These are phyloP conservation scores for Coronaproctus castanopsis DNA, from an alignment of 2,888 invertebrate genomes.

Conservation along the genomic window DNA sequence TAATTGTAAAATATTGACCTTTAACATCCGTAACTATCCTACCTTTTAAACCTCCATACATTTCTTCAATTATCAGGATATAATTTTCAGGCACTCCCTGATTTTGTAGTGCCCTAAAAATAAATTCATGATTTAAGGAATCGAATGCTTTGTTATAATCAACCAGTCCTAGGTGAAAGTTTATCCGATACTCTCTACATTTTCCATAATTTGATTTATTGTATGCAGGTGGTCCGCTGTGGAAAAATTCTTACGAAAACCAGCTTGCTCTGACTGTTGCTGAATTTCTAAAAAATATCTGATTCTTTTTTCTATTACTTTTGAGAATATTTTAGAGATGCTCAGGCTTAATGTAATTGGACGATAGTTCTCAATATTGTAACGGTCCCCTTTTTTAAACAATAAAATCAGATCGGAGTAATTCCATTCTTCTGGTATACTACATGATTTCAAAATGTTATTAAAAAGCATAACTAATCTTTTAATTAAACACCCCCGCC, in stretches of 20 bases:
- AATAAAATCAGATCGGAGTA: background rate
- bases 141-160: constrained; percentile 5
- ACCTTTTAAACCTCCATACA: background rate
- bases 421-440: background rate
- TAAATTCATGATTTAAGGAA: background rate
- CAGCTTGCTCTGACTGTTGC: background rate
- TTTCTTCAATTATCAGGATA: background rate
- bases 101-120: background rate
- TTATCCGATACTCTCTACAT: constrained; percentile 1
- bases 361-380: background rate
- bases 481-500: background rate
- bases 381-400: background rate
- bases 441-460: background rate
- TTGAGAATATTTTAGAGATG: background rate
- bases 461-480: background rate
- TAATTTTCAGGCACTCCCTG: background rate
- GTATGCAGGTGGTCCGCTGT: constrained; percentile 2
- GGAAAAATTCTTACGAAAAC: background rate
- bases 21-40: background rate
- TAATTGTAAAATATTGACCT: background rate
- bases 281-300: background rate
- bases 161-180: background rate
- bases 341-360: background rate
- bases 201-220: constrained; percentile 1
- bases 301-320: background rate